A percentile compares a stretch with the other conserved stretches of the same genome.
These are phyloP conservation scores for Myxocyprinus asiaticus DNA, from an alignment of 2,113 vertebrate species.

Conservation along the genomic window DNA sequence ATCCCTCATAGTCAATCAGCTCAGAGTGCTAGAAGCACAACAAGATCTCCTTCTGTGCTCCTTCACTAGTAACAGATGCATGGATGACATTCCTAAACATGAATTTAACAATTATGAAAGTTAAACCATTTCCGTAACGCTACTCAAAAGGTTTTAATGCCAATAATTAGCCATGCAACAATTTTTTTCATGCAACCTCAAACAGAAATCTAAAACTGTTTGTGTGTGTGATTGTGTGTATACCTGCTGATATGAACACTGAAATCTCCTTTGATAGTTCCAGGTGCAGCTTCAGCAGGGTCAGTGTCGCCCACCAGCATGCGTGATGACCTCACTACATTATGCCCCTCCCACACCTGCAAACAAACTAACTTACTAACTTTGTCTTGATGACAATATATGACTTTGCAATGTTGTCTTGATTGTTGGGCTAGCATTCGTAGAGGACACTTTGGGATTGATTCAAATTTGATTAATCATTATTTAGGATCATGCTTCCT, in stretches of 20 bases:
- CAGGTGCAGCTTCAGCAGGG: constrained; percentile 75
- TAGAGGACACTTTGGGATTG: no score
- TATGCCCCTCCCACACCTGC: constrained; percentile 93
- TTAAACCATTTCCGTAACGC: no score
- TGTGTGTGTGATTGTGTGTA: not conserved
- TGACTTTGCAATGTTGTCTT: not conserved
- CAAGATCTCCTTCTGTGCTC: constrained; percentile 85
- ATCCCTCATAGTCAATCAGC: constrained; percentile 83
- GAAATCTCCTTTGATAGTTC: constrained; percentile 90
- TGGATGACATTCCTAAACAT: constrained; percentile 87
- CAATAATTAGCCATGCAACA: no score
- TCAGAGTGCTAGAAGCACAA: constrained; percentile 87
- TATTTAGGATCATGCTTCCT: no score
- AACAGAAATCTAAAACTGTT: not conserved
- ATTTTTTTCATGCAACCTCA: no score
- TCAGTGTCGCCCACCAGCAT: constrained; percentile 87
- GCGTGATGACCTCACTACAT: constrained; percentile 81
- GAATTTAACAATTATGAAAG: constrained; percentile 5
- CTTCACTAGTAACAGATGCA: constrained; percentile 88
- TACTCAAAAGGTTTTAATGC: no score
- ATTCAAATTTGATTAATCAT: no score
- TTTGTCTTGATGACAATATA: not conserved
- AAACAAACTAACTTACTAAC: not conserved
- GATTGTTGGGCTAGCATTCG: no score
- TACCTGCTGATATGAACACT: constrained; percentile 91